Percentiles rank a stretch among this genome's conserved stretches.
Conservation (phyloP, 2,888 invertebrate genomes). For the Lasius platythorax region DNA sequence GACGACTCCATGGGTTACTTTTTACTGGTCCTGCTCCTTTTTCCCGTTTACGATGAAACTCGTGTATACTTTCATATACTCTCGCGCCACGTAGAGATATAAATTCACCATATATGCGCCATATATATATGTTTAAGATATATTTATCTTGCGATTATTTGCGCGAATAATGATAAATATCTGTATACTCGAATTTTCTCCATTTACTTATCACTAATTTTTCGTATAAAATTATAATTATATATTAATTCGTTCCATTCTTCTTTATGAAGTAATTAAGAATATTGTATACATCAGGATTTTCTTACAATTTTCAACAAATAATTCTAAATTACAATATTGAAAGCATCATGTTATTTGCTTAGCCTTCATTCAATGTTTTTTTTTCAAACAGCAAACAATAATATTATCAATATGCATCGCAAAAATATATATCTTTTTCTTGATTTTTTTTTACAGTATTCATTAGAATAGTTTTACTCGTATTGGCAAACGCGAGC, state of each 20-base stretch:
- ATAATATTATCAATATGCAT: neutral
- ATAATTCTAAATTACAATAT: neutral
- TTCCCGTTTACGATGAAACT: constrained; percentile 60
- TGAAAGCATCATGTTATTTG: neutral
- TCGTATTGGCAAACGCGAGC: neutral
- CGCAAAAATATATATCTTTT: neutral
- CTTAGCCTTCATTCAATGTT: neutral
- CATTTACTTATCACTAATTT: neutral
- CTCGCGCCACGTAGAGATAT: neutral
- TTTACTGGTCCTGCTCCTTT: constrained; percentile 43
- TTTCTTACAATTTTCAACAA: neutral
- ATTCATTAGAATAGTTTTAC: neutral
- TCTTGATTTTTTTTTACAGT: neutral
- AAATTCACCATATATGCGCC: neutral
- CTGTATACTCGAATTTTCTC: neutral
- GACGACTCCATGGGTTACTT: neutral
- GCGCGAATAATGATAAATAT: neutral
- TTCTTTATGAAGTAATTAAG: neutral
- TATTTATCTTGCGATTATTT: neutral
- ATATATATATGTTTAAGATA: no score
- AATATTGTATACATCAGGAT: neutral
- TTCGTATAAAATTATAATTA: neutral
- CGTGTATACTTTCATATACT: constrained; percentile 61
- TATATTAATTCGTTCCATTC: neutral
- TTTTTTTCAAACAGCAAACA: neutral